Base-by-base conservation (phyloP, 2,888 invertebrate genomes). In the Marronus borbonicus region DNA sequence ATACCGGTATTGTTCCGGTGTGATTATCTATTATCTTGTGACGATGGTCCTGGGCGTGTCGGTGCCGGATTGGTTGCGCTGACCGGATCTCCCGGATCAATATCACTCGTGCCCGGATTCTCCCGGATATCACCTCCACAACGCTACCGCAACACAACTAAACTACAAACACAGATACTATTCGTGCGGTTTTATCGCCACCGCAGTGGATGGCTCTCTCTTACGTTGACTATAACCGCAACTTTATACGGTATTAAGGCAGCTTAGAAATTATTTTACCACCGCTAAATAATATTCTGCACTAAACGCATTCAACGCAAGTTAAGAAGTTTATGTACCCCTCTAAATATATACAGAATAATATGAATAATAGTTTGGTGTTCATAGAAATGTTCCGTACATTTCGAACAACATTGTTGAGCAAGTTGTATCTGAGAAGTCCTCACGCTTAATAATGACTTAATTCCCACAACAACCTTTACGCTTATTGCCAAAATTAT, bases 31-130 rank as follows among this genome's bases (percentile, higher is more conserved):
- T 76, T 77, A 77, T 77, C 70, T 58, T 77, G 70, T 77, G 31
- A 77, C 70, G 77, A 20, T 49, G 77, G 77, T 74, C 52, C 84
- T 85, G 86, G 87, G 86, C 86, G 87, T 87, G 86, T 85, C 86
- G 83, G 82, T 82, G 84, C 82, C 83, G 85, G 86, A 86, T 87
- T 86, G 86, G 86, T 86, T 66, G 86, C 79, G 82, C 82, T 82
- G 86, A 86, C 87, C 87, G 87, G 87, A 87, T 87, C 85, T 86
- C 83, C 86, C 86, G 87, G 87, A 88, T 88, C 88, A 86, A 87
- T 88, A 87, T 87, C 88, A 87, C 84, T 81, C 83, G 84, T 83
- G 85, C 86, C 86, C 85, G 86, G 85, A 86, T 85, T 86, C 83
- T 84, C 86, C 86, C 87, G 85, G 86, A 86, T 86, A 86, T 86